A percentile compares a stretch with the other conserved stretches of the same genome.
These are phyloP conservation scores for Eustalomyia histrio DNA, from an alignment of 2,888 invertebrate species.

Conservation along the genomic window DNA sequence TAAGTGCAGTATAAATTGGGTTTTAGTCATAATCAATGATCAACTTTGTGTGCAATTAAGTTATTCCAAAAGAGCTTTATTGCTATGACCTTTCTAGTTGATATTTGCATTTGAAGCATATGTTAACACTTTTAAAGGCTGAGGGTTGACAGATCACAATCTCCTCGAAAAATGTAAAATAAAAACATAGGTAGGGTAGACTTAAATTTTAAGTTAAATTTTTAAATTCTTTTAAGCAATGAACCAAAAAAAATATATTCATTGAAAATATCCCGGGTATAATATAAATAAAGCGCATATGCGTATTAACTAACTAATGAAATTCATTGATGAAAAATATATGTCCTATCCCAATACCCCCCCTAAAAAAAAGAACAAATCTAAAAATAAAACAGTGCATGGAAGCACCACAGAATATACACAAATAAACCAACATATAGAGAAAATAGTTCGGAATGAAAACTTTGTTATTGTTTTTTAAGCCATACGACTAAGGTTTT, in stretches of 20 bases:
- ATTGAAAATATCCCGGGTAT: slow-evolving; percentile 64
- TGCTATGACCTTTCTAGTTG: too few species aligned
- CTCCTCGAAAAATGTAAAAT: too few species aligned
- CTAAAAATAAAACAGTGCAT: slow-evolving; percentile 57
- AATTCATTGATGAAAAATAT: slow-evolving; percentile 64
- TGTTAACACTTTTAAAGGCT: too few species aligned
- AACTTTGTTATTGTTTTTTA: slow-evolving; percentile 45
- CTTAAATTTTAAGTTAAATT: not conserved
- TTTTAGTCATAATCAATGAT: too few species aligned
- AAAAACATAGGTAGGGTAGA: slow-evolving; percentile 14
- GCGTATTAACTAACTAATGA: slow-evolving; percentile 42
- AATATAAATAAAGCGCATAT: slow-evolving; percentile 57
- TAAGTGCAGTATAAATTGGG: too few species aligned
- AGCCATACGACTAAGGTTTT: not conserved
- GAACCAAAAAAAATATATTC: slow-evolving; percentile 31
- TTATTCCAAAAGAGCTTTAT: too few species aligned
- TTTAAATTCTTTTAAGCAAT: too few species aligned
- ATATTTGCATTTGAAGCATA: too few species aligned
- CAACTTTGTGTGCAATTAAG: too few species aligned
- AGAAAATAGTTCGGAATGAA: slow-evolving; percentile 65
- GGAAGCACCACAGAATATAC: slow-evolving; percentile 9
- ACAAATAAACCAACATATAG: slow-evolving; percentile 14
- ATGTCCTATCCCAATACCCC: slow-evolving; percentile 63
- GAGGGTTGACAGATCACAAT: too few species aligned
- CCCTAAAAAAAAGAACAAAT: slow-evolving; percentile 7